phyloP scores from a whole-genome alignment of 2,888 invertebrate species.

The Drosophila leonis region DNA sequence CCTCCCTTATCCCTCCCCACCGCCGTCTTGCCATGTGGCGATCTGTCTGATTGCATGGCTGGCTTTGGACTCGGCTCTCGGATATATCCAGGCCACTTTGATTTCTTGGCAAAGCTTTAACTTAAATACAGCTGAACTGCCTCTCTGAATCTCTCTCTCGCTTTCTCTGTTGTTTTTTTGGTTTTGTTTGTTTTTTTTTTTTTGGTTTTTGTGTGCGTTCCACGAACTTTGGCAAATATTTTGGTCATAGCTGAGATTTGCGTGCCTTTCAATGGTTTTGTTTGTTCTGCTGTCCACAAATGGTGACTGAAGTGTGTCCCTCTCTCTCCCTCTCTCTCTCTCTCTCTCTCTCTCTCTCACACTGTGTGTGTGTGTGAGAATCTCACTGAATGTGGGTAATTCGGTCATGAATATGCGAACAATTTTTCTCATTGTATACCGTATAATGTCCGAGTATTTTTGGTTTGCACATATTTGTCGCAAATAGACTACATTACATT shows the following conservation, averaged over 20 bases:
- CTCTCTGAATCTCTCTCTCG: not conserved
- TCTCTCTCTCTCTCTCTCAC: not conserved
- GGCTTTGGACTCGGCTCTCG: not conserved
- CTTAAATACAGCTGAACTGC: not conserved
- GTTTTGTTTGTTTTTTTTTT: not conserved
- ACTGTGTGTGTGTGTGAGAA: constrained; percentile 12
- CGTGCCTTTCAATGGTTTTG: constrained; percentile 74
- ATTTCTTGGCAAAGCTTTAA: constrained; percentile 4
- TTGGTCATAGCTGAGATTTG: constrained; percentile 78
- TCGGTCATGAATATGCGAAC: constrained; percentile 80
- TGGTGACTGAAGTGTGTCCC: constrained; percentile 26
- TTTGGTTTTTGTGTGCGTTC: constrained; percentile 8
- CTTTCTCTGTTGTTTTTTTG: no score
- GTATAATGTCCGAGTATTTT: constrained; percentile 74
- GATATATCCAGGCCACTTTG: constrained; percentile 4
- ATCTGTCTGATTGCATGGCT: constrained; percentile 7
- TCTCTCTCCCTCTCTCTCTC: not conserved
- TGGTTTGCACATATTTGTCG: constrained; percentile 75
- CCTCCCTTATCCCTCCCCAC: not conserved
- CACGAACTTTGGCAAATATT: constrained; percentile 73
- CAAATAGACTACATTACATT: constrained; percentile 75
- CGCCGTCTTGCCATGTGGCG: not conserved
- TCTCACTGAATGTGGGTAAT: constrained; percentile 68
- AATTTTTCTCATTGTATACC: constrained; percentile 60
- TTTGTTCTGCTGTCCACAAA: constrained; percentile 70